A percentile compares a stretch with the other conserved stretches of the same genome.
phyloP scores from a whole-genome alignment of 2,888 invertebrate species.

The Dicroscelio sp. region DNA sequence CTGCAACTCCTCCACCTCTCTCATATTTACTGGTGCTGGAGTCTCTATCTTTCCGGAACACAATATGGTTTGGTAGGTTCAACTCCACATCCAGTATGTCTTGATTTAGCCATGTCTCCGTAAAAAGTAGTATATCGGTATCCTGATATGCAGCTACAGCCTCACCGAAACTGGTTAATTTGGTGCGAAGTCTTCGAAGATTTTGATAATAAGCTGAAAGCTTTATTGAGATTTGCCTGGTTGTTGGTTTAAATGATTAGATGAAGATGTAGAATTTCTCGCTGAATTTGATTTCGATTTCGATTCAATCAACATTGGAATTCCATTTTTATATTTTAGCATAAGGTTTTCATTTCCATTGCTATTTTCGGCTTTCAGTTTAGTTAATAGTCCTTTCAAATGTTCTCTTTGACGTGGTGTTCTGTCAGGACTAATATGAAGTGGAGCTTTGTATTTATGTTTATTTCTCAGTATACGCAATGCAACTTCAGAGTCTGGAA shows the following conservation, averaged over 20 bases:
- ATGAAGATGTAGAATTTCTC: no score
- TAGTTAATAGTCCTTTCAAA: background rate
- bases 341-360: background rate
- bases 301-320: no score
- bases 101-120: background rate
- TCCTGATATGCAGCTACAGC: background rate
- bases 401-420: background rate
- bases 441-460: background rate
- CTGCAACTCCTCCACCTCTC: background rate
- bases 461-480: background rate
- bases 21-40: background rate
- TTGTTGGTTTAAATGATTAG: background rate
- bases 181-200: background rate
- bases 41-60: background rate
- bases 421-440: background rate
- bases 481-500: no score
- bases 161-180: background rate
- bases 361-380: background rate
- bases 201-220: conserved; percentile 7
- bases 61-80: background rate
- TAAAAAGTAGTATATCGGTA: background rate
- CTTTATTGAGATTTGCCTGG: background rate
- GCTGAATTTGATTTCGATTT: no score
- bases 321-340: background rate
- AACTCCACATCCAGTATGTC: background rate